Evolutionary conservation across 1,140 invertebrate species (phyloP).

Genomic region (Archivesica marissinica): DNA sequence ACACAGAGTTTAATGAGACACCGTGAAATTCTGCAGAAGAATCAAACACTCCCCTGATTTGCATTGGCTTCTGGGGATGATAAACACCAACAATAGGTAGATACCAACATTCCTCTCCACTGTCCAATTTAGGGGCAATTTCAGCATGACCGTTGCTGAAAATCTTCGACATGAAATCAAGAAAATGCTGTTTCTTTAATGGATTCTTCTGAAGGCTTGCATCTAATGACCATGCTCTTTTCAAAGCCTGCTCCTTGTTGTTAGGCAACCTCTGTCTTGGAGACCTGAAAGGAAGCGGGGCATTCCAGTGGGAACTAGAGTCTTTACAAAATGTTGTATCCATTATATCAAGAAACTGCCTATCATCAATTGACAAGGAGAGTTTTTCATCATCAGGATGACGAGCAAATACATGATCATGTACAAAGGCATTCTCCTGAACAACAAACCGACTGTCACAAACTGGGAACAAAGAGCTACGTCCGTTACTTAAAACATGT

Average conservation of each 20-base stretch:
- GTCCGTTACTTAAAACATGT: neutral
- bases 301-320: constrained; percentile 24
- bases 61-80: constrained; percentile 32
- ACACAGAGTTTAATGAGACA: constrained; percentile 68
- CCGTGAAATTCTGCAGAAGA: constrained; percentile 40
- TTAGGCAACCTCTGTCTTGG: constrained; percentile 40
- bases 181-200: constrained; percentile 55
- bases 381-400: constrained; percentile 38
- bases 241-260: constrained; percentile 38
- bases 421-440: neutral
- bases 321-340: constrained; percentile 28
- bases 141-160: constrained; percentile 58
- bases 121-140: neutral
- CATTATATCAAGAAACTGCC: constrained; percentile 57
- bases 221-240: constrained; percentile 30
- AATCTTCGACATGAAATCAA: constrained; percentile 58
- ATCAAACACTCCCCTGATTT: constrained; percentile 58
- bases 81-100: constrained; percentile 49
- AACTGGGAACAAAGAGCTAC: neutral
- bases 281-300: constrained; percentile 54
- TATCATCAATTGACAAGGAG: constrained; percentile 52
- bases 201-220: constrained; percentile 23
- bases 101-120: constrained; percentile 42
- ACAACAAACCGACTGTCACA: too few species aligned
- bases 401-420: neutral